phyloP scores from a whole-genome alignment of 2,888 invertebrate genomes.

The Autographa pulchrina region DNA sequence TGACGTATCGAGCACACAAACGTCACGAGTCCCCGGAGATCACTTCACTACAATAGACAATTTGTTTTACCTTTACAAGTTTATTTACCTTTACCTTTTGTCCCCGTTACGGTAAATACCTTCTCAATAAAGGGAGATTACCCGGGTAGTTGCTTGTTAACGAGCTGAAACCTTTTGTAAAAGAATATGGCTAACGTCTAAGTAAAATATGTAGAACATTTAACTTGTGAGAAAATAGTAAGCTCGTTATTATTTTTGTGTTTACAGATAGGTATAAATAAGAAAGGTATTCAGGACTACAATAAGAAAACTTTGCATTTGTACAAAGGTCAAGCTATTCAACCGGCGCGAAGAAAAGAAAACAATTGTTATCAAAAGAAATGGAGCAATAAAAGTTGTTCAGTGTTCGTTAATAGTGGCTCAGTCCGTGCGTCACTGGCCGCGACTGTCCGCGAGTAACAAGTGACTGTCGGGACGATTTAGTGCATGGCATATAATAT shows the following conservation, averaged over 20 bases:
- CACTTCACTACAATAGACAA: slow-evolving; percentile 2
- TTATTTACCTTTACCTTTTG: slow-evolving; percentile 4
- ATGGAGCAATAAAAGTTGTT: slow-evolving; percentile 1
- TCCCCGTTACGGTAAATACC: background rate
- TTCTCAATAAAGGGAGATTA: slow-evolving; percentile 4
- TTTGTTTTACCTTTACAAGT: background rate
- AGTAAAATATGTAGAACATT: slow-evolving; percentile 1
- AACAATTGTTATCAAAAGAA: slow-evolving; percentile 1
- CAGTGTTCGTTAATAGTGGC: background rate
- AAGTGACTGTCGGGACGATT: background rate
- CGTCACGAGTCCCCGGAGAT: background rate
- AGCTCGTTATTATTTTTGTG: background rate
- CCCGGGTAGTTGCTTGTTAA: background rate
- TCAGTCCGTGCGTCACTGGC: background rate
- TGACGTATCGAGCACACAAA: background rate
- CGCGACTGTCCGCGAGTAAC: background rate
- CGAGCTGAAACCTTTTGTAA: slow-evolving; percentile 2
- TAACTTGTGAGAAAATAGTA: background rate
- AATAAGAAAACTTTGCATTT: slow-evolving; percentile 1
- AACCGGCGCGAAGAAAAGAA: background rate
- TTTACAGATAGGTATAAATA: background rate
- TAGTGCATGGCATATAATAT: no score
- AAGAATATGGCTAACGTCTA: background rate
- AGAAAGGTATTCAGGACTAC: background rate
- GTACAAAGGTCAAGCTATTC: slow-evolving; percentile 2